Base-by-base conservation (phyloP, 2,888 invertebrate species). In the Oxystoma pomonae region DNA sequence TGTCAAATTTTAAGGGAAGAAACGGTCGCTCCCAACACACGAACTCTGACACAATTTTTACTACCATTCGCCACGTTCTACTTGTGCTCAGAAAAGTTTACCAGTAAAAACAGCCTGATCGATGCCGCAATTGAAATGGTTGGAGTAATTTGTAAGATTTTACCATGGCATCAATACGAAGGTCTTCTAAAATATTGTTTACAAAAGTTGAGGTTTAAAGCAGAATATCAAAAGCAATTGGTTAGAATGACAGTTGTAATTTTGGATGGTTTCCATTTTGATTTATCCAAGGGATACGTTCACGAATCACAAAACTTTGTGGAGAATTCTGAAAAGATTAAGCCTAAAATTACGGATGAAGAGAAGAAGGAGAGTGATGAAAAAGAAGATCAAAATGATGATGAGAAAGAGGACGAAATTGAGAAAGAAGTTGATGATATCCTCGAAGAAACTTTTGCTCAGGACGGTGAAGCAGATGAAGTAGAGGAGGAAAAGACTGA, bases 101-200 rank as follows among this genome's bases (percentile, higher is more conserved):
- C 85, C 0, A 87, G 88, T 62, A 91, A 93, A 72, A 92, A 94
- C 74, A 87, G 88, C 20, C 80, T 97, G 0, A 83, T 96, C 56
- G 95, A 96, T 75, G 90, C 91, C 0, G 90, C 94, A 0, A 90
- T 96, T 65, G 92, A 93, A 76, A 86, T 90, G 0, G 81, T 96
- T 5, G 90, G 91, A 0, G 86, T 87, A 0, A 87, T 92, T 60
- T 92, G 93, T 72, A 84, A 84, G 70, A 80, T 91, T 57, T 81
- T 96, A 49, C 92, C 96, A 0, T 98, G 98, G 98, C 87, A 90
- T 73, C 90, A 92, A 64, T 98, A 98, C 73, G 90, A 93, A 74
- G 85, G 88, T 0, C 83, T 96, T 49, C 81, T 98, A 1, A 91
- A 90, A 71, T 85, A 87, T 71, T 96, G 95, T 78, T 81, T 98